phyloP scores from a whole-genome alignment of 92 coral and sea anemone species.

The Parazoanthus atlanticus region DNA sequence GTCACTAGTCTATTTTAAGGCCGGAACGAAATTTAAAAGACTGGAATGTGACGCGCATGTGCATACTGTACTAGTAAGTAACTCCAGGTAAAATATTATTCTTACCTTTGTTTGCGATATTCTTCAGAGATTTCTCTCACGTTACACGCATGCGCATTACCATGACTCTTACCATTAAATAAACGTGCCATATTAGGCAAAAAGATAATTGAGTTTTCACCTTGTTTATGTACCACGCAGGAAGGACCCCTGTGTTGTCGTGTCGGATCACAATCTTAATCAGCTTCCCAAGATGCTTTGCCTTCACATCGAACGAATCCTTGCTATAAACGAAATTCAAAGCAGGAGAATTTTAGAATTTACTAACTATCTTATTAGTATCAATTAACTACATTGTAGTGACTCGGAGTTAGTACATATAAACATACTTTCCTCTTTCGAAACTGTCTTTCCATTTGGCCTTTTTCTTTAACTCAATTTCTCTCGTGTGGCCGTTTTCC shows the following conservation, averaged over 20 bases:
- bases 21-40: no score
- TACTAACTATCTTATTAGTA: neutral
- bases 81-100: no score
- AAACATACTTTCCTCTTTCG: conserved; percentile 25
- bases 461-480: neutral
- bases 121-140: no score
- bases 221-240: conserved; percentile 14
- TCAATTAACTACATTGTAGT: neutral
- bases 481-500: conserved; percentile 19
- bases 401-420: neutral
- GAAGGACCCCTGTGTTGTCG: neutral
- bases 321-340: neutral
- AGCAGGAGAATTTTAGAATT: neutral
- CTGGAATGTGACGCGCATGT: no score
- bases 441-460: neutral
- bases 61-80: no score
- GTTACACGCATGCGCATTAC: neutral
- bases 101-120: no score
- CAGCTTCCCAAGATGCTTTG: conserved; percentile 37
- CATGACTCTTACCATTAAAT: neutral
- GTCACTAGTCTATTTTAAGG: no score
- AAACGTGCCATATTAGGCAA: neutral
- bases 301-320: conserved; percentile 24
- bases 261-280: conserved; percentile 35
- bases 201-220: neutral